phyloP scores from a whole-genome alignment of 2,888 invertebrate species.

The Brachylomia viminalis region DNA sequence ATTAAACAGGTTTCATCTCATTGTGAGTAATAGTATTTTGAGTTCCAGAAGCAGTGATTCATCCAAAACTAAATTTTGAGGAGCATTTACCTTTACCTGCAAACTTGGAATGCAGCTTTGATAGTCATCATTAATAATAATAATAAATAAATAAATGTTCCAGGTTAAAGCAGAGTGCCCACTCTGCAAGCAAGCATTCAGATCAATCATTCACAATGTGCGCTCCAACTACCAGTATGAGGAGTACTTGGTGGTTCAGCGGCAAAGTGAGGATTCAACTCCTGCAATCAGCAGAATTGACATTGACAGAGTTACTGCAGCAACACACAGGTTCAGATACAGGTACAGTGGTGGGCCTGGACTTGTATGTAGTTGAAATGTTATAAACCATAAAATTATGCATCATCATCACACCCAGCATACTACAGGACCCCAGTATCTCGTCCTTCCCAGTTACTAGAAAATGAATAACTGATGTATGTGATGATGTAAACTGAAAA shows the following conservation, averaged over 20 bases:
- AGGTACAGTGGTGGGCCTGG: conserved; percentile 74
- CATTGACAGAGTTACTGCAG: conserved; percentile 77
- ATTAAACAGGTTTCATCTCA: not conserved
- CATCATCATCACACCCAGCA: conserved; percentile 5
- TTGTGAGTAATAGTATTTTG: not conserved
- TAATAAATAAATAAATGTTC: conserved; percentile 66
- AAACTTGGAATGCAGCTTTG: not conserved
- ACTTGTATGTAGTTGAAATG: conserved; percentile 13
- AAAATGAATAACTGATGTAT: conserved; percentile 14
- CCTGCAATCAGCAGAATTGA: conserved; percentile 75
- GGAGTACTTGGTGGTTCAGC: conserved; percentile 92
- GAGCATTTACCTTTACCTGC: not conserved
- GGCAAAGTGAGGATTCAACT: conserved; percentile 73
- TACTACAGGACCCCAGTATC: not conserved
- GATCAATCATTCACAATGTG: conserved; percentile 97
- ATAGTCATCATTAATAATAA: not conserved
- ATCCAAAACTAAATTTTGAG: not conserved
- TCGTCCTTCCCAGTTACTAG: not conserved
- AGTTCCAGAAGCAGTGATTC: not conserved
- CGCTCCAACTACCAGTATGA: conserved; percentile 96
- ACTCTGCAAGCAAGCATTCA: conserved; percentile 97
- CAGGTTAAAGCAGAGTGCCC: conserved; percentile 98
- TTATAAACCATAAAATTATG: conserved; percentile 17
- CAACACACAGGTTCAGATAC: conserved; percentile 87
- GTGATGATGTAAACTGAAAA: not conserved